phyloP scores from a whole-genome alignment of 2,113 vertebrate species.

The Hippolais icterina region DNA sequence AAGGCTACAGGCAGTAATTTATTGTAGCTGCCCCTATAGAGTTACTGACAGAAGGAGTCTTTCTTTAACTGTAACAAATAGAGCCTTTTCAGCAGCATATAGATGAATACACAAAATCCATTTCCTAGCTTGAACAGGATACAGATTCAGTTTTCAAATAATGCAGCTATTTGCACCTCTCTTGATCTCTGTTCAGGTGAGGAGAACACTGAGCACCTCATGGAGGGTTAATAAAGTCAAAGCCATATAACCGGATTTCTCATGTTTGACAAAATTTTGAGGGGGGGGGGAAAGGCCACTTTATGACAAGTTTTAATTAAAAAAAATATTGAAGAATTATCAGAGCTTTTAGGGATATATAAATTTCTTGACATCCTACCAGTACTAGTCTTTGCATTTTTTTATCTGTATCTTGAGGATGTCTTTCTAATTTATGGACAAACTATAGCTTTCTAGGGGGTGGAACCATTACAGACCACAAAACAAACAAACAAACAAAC shows the following conservation, averaged over 20 bases:
- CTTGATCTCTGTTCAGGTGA: not conserved
- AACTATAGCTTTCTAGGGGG: not conserved
- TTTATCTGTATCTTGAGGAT: not conserved
- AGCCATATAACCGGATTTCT: not conserved
- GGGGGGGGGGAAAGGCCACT: not conserved
- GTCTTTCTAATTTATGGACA: not conserved
- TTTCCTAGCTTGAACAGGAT: not conserved
- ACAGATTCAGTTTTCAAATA: not conserved
- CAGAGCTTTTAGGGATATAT: not conserved
- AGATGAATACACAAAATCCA: not conserved
- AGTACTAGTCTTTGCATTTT: not conserved
- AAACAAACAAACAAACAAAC: not conserved
- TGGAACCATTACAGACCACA: not conserved
- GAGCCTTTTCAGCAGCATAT: not conserved
- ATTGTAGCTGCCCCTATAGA: not conserved
- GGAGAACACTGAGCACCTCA: not conserved
- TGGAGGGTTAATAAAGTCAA: not conserved
- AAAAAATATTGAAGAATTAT: rapidly evolving
- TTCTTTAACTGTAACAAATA: not conserved
- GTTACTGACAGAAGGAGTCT: not conserved
- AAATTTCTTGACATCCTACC: not conserved
- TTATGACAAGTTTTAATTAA: not conserved
- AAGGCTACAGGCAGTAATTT: not conserved
- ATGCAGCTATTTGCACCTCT: not conserved
- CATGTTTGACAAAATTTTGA: not conserved